Conservation (phyloP, 2,113 vertebrate species). For the Pseudorhombus dupliciocellatus region DNA sequence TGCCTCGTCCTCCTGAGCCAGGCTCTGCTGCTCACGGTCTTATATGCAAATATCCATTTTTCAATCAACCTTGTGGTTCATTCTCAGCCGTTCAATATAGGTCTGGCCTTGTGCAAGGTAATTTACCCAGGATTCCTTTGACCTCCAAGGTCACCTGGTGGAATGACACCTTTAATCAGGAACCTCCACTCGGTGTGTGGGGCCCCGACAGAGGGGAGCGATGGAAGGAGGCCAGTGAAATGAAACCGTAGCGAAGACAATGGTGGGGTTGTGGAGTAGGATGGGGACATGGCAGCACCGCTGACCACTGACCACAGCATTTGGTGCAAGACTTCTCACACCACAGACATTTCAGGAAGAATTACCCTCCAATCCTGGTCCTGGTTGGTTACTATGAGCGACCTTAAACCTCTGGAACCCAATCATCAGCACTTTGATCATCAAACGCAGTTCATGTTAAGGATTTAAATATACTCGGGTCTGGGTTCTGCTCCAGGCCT, state of each 20-base stretch:
- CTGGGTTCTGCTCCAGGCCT: too few species aligned
- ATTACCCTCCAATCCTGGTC: too few species aligned
- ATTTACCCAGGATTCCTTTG: slow-evolving; percentile 71
- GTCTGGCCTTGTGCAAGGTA: slow-evolving; percentile 48
- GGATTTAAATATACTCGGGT: too few species aligned
- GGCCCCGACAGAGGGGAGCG: slow-evolving; percentile 11
- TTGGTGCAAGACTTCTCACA: background rate
- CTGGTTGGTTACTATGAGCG: too few species aligned
- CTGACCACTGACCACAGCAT: slow-evolving; percentile 18
- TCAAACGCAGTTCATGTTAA: too few species aligned
- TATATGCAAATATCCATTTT: slow-evolving; percentile 72
- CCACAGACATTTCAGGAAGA: too few species aligned
- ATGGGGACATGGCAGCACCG: background rate
- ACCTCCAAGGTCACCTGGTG: slow-evolving; percentile 59
- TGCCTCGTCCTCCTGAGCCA: slow-evolving; percentile 20
- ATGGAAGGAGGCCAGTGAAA: slow-evolving; percentile 33
- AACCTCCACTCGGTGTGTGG: slow-evolving; percentile 42
- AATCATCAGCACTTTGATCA: too few species aligned
- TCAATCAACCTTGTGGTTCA: slow-evolving; percentile 68
- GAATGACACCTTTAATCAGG: slow-evolving; percentile 74
- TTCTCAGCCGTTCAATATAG: slow-evolving; percentile 55
- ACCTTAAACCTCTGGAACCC: too few species aligned
- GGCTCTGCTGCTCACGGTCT: slow-evolving; percentile 38
- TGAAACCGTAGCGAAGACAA: slow-evolving; percentile 26
- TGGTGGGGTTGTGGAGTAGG: slow-evolving; percentile 6